Evolutionary conservation across 2,888 invertebrate genomes (phyloP), one percentile per base, ranked within the genome.

Genomic region (Siphlonurus alternatus): DNA sequence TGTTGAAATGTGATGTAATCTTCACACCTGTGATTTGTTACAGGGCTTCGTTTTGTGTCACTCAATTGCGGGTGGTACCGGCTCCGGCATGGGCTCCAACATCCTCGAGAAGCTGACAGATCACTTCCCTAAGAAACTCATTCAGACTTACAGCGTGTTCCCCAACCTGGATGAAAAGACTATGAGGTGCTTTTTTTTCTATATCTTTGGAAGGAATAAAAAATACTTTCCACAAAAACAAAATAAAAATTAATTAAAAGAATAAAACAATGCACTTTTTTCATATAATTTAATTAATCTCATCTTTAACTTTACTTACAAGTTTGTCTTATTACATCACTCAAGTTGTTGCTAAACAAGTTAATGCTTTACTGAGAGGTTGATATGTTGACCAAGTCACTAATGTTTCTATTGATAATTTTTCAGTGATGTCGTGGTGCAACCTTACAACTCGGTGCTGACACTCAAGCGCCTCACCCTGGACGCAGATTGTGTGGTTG

Each of bases 61-160:
- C 78, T 98, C 97, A 2, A 98, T 99, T 75, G 98, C 98, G 62
- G 99, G 99, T 61, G 99, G 99, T 64, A 99, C 99, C 2, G 99
- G 99, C 0, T 98, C 97, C 0, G 99, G 99, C 20, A 93, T 99
- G 90, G 99, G 99, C 2, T 99, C 98, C 0, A 95, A 91, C 73
- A 88, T 94, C 69, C 78, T 94, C 67, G 93, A 94, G 74, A 88
- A 88, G 67, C 78, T 94, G 1, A 88, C 91, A 0, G 93, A 94
- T 73, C 86, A 94, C 69, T 99, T 94, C 77, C 97, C 98, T 0
- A 99, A 99, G 76, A 98, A 98, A 75, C 77, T 99, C 51, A 90
- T 99, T 53, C 93, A 99, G 78, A 97, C 98, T 0, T 99, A 98
- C 77, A 98, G 97, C 73, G 98, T 99, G 2, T 99, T 99, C 75